A percentile compares a stretch with the other conserved stretches of the same genome.
phyloP scores from a whole-genome alignment of 2,797 vertebrate species.

The Zenarchopterus dispar region DNA sequence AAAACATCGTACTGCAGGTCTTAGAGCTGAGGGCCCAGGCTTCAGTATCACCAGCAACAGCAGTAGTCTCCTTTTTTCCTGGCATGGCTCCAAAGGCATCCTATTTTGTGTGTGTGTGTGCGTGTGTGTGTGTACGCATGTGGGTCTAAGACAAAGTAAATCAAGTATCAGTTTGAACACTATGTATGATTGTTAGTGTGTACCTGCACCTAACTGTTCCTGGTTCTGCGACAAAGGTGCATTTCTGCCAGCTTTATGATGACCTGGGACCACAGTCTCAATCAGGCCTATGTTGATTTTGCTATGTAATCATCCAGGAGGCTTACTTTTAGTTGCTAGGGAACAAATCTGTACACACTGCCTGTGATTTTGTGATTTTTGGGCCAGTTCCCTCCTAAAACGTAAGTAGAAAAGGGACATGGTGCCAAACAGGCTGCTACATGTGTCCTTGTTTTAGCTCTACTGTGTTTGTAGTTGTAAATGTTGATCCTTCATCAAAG shows the following conservation, averaged over 20 bases:
- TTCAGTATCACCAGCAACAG: conserved; percentile 33
- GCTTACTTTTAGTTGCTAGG: conserved; percentile 76
- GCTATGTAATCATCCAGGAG: conserved; percentile 59
- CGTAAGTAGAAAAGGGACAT: conserved; percentile 67
- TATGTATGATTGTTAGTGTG: conserved; percentile 20
- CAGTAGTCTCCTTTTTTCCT: conserved; percentile 29
- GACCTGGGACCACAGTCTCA: conserved; percentile 62
- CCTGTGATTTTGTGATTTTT: conserved; percentile 80
- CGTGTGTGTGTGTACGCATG: background rate
- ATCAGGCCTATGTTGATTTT: conserved; percentile 66
- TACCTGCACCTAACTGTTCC: conserved; percentile 9
- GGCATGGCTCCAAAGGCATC: conserved; percentile 43
- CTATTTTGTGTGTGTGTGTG: conserved; percentile 7
- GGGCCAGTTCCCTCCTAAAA: conserved; percentile 76
- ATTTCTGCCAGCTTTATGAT: conserved; percentile 34
- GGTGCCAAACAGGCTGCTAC: conserved; percentile 77
- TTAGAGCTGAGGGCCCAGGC: conserved; percentile 27
- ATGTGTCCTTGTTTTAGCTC: conserved; percentile 82
- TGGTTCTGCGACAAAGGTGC: conserved; percentile 33
- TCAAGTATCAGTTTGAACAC: conserved; percentile 25
- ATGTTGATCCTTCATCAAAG: conserved; percentile 64
- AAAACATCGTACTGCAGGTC: conserved; percentile 30
- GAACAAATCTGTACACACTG: conserved; percentile 73
- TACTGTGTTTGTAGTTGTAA: conserved; percentile 66
- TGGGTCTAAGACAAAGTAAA: conserved; percentile 20